Conservation (phyloP, 2,113 vertebrate species). For the Tursiops truncatus region DNA sequence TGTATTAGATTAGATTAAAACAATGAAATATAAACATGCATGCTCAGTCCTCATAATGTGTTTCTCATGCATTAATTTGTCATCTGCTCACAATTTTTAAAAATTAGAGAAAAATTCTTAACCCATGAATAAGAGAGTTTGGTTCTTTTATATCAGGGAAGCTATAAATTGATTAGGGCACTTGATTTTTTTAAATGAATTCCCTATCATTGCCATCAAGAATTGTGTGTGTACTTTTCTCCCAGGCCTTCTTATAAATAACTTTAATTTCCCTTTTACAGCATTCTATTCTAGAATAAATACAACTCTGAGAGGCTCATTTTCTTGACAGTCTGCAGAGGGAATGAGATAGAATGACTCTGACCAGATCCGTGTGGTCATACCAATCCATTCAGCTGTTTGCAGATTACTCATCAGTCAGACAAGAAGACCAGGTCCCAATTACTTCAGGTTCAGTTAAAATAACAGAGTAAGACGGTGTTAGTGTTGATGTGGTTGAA, state of each 20-base stretch:
- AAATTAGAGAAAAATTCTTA: conserved; percentile 51
- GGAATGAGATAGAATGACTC: background rate
- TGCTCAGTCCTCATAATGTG: background rate
- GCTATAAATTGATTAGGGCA: conserved; percentile 53
- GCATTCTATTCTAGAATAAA: conserved; percentile 11
- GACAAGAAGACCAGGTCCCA: background rate
- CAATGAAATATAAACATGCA: conserved; percentile 69
- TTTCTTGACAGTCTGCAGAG: conserved; percentile 14
- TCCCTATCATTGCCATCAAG: conserved; percentile 7
- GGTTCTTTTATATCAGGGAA: background rate
- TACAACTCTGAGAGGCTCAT: conserved; percentile 13
- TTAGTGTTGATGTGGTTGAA: background rate
- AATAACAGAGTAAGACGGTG: background rate
- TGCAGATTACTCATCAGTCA: conserved; percentile 38
- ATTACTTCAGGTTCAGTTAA: background rate
- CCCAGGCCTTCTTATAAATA: conserved; percentile 50
- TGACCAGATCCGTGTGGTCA: background rate
- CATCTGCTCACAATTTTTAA: conserved; percentile 51
- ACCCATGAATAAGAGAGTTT: background rate
- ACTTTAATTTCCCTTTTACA: conserved; percentile 50
- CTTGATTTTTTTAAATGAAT: conserved; percentile 56
- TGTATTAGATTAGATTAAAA: conserved; percentile 67
- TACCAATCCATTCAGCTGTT: background rate
- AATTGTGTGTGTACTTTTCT: background rate
- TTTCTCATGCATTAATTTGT: conserved; percentile 46